phyloP scores from a whole-genome alignment of 2,888 invertebrate genomes.

The Idaea straminata region DNA sequence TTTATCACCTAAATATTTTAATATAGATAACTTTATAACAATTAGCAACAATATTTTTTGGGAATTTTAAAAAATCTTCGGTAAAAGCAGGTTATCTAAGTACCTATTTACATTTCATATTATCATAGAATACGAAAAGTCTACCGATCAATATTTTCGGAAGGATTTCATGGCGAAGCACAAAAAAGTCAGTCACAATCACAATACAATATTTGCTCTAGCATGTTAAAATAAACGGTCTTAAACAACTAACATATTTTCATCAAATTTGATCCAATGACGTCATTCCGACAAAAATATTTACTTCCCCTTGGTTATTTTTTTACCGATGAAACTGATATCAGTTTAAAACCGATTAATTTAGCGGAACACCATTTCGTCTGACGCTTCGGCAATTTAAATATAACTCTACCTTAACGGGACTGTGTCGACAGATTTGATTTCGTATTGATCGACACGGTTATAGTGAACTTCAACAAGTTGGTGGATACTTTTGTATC shows the following conservation, averaged over 20 bases:
- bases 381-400: neutral
- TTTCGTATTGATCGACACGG: too few species aligned
- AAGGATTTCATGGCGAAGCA: neutral
- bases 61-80: conserved; percentile 17
- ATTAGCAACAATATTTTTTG: conserved; percentile 72
- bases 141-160: neutral
- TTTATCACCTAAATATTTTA: conserved; percentile 53
- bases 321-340: neutral
- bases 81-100: conserved; percentile 7
- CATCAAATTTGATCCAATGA: too few species aligned
- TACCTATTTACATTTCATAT: neutral
- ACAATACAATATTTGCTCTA: too few species aligned
- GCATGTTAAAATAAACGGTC: too few species aligned
- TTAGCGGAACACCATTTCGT: neutral
- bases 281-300: too few species aligned
- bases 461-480: neutral
- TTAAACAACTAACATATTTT: too few species aligned
- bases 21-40: conserved; percentile 58
- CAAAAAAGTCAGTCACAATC: too few species aligned
- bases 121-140: neutral
- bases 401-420: neutral
- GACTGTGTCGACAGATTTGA: too few species aligned
- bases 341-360: neutral
- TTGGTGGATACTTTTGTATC: neutral
- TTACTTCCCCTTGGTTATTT: neutral